Evolutionary conservation across 2,888 invertebrate genomes (phyloP).

Genomic region (Acronicta leporina): DNA sequence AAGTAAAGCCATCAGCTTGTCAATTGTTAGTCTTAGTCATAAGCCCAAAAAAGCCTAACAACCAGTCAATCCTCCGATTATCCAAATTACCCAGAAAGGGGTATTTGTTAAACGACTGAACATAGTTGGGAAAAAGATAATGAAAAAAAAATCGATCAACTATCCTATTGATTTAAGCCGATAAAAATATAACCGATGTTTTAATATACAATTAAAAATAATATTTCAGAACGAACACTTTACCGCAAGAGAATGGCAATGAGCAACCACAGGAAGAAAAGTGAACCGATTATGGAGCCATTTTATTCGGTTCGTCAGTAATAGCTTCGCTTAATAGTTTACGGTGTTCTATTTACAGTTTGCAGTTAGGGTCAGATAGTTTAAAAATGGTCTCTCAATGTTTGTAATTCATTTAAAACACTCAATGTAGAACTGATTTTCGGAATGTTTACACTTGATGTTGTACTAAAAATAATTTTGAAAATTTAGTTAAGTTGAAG

Average conservation of each 20-base stretch:
- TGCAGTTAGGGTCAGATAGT: conserved; percentile 35
- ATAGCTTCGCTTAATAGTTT: conserved; percentile 48
- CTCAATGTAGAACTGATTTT: conserved; percentile 20
- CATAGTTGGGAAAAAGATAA: too few species aligned
- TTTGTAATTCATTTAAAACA: conserved; percentile 29
- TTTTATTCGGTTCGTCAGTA: conserved; percentile 37
- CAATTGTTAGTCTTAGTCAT: too few species aligned
- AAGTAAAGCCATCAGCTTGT: too few species aligned
- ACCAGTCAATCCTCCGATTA: too few species aligned
- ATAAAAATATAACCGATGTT: not conserved
- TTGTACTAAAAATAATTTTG: conserved; percentile 29
- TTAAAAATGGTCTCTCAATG: conserved; percentile 33
- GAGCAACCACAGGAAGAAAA: conserved; percentile 41
- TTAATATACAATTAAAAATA: too few species aligned
- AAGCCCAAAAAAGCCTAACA: too few species aligned
- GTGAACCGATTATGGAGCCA: conserved; percentile 36
- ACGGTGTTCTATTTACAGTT: conserved; percentile 41
- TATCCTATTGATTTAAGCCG: too few species aligned
- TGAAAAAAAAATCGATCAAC: too few species aligned
- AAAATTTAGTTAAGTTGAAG: conserved; percentile 37
- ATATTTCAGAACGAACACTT: conserved; percentile 37
- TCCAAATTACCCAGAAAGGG: too few species aligned
- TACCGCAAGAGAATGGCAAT: conserved; percentile 34
- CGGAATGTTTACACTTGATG: conserved; percentile 42
- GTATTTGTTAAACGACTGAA: too few species aligned